phyloP scores from a whole-genome alignment of 2,888 invertebrate species.

The Euzophera pinguis region DNA sequence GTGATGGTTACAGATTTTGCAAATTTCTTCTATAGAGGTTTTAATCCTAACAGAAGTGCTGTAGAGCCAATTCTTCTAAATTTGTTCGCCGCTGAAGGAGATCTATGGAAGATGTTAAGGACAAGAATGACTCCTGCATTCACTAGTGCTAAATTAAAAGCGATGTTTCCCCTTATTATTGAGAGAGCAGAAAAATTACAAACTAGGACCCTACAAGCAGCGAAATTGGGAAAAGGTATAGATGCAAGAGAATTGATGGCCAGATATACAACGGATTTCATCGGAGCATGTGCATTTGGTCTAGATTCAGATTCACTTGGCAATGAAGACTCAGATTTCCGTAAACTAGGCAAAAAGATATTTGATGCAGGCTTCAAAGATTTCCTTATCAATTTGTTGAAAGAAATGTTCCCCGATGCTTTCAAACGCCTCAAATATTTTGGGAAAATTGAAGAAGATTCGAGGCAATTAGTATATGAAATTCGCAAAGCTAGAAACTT shows the following conservation, averaged over 20 bases:
- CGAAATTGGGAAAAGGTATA: conserved; percentile 17
- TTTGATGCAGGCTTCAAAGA: conserved; percentile 24
- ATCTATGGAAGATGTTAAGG: conserved; percentile 17
- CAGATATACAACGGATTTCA: conserved; percentile 35
- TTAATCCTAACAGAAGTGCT: not conserved
- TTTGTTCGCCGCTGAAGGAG: conserved; percentile 17
- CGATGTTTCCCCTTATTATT: conserved; percentile 17
- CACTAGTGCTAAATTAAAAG: conserved; percentile 16
- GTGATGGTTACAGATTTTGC: conserved; percentile 14
- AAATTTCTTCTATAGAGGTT: conserved; percentile 10
- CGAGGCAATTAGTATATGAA: not conserved
- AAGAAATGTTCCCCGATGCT: conserved; percentile 23
- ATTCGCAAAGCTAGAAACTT: not conserved
- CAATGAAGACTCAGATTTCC: conserved; percentile 17
- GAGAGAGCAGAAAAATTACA: conserved; percentile 16
- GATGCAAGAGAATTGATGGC: conserved; percentile 33
- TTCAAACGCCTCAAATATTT: conserved; percentile 24
- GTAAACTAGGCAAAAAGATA: conserved; percentile 15
- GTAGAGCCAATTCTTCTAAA: conserved; percentile 15
- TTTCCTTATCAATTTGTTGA: conserved; percentile 22
- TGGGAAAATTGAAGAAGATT: conserved; percentile 1
- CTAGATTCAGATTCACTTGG: conserved; percentile 23
- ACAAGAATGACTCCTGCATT: conserved; percentile 17
- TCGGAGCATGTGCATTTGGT: conserved; percentile 35
- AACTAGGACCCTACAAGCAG: conserved; percentile 1